These are phyloP conservation scores for Montifringilla adamsi DNA, from an alignment of 2,113 vertebrate genomes.

Conservation along the genomic window DNA sequence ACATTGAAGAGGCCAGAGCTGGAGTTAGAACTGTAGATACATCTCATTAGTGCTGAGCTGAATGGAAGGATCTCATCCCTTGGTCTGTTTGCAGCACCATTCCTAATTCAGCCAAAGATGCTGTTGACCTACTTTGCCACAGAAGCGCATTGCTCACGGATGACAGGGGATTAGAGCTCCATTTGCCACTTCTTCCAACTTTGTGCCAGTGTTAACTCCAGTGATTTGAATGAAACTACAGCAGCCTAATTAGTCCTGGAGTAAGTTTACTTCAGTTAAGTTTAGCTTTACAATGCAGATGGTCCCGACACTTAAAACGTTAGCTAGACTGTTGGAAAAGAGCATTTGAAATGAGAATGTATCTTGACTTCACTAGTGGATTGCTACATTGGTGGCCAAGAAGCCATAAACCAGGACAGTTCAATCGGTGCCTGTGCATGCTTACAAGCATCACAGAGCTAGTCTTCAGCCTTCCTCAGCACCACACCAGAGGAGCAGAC, in stretches of 20 bases:
- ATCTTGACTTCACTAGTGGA: background rate
- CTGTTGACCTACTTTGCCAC: background rate
- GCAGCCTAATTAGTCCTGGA: background rate
- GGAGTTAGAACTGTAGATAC: background rate
- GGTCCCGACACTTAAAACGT: background rate
- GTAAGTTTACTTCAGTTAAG: background rate
- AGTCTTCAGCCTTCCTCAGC: background rate
- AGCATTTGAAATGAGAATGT: background rate
- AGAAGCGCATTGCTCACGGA: background rate
- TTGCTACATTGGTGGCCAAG: background rate
- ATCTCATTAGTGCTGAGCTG: background rate
- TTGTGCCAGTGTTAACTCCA: background rate
- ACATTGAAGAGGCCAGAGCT: background rate
- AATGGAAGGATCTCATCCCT: background rate
- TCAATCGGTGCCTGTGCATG: accelerated
- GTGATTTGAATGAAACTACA: background rate
- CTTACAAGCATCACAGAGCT: background rate
- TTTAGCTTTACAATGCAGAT: background rate
- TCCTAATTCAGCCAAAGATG: background rate
- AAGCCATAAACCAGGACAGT: background rate
- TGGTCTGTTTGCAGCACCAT: background rate
- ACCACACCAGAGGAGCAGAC: background rate
- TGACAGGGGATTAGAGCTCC: background rate
- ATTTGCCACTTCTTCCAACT: background rate
- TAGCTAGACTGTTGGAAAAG: background rate